Conservation (phyloP, 2,113 vertebrate species). For the Coturnix japonica region DNA sequence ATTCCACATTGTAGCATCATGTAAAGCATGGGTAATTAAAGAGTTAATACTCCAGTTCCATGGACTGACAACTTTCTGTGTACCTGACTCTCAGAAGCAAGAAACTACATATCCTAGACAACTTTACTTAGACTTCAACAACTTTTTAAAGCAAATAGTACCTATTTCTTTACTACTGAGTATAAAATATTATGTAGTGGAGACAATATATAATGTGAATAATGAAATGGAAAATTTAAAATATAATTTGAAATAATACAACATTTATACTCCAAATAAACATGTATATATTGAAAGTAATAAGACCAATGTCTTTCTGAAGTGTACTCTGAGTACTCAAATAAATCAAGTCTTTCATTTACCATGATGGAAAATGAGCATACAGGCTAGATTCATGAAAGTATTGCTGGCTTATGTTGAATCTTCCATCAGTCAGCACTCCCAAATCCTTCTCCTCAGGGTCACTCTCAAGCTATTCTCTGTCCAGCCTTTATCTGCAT, state of each 20-base stretch:
- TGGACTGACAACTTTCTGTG: too few species aligned
- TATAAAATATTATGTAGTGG: not conserved
- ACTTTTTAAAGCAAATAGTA: not conserved
- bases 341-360: not conserved
- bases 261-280: not conserved
- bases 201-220: not conserved
- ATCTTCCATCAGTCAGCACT: too few species aligned
- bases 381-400: not conserved
- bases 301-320: not conserved
- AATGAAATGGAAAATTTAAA: not conserved
- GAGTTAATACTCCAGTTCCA: too few species aligned
- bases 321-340: not conserved
- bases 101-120: too few species aligned
- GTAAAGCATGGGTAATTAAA: too few species aligned
- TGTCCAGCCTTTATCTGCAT: too few species aligned
- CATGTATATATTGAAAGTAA: not conserved
- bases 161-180: not conserved
- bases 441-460: too few species aligned
- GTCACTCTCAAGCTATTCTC: too few species aligned
- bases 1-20: too few species aligned
- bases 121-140: not conserved
- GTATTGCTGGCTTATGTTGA: not conserved
- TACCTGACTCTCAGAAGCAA: too few species aligned
- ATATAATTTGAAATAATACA: not conserved
- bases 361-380: not conserved